These are phyloP conservation scores for Bellardia pandia DNA, from an alignment of 2,888 invertebrate species.

Conservation along the genomic window DNA sequence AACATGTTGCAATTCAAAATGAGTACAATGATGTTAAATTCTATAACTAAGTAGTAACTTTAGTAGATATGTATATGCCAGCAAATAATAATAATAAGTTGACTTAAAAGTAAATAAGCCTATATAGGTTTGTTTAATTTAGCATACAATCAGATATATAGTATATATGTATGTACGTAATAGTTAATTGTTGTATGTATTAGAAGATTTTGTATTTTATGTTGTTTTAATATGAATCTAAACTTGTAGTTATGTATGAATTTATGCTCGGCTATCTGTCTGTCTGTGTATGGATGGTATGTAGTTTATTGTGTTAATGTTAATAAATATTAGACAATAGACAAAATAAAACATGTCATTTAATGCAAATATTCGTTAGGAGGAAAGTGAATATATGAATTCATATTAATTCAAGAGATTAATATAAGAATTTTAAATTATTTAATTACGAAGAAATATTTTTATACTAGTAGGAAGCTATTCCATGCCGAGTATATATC, in stretches of 20 bases:
- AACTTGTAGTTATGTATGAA: not conserved
- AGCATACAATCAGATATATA: not conserved
- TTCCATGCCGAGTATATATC: no score
- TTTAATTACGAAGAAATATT: no score
- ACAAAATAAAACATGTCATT: conserved; percentile 24
- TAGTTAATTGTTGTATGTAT: no score
- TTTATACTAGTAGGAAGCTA: no score
- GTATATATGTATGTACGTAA: not conserved
- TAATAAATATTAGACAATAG: conserved; percentile 28
- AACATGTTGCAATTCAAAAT: not conserved
- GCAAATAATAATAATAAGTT: not conserved
- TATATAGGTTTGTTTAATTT: not conserved
- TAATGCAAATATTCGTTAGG: conserved; percentile 9
- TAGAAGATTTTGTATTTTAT: not conserved
- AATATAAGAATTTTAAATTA: no score
- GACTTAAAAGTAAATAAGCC: not conserved
- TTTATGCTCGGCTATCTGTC: conserved; percentile 27
- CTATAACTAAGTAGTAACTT: not conserved
- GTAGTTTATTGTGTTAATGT: conserved; percentile 78
- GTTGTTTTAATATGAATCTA: not conserved
- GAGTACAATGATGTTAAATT: conserved; percentile 19
- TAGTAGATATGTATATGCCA: not conserved
- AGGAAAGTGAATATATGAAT: not conserved
- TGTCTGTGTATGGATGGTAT: conserved; percentile 38
- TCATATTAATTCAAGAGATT: not conserved